Conservation (phyloP, 1,140 invertebrate genomes). For the Luehdorfia chinensis region DNA sequence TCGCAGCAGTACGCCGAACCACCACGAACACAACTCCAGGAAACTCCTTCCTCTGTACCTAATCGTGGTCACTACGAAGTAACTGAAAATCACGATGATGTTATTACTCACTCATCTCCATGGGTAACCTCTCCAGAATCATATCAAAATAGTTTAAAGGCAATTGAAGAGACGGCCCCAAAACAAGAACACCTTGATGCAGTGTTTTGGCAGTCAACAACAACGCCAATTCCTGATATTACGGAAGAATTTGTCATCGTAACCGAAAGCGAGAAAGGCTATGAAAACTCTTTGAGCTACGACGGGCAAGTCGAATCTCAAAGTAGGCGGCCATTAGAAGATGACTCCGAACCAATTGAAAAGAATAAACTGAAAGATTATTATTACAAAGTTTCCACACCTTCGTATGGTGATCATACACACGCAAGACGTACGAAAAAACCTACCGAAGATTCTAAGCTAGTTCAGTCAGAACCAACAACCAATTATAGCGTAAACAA, state of each 20-base stretch:
- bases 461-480: slow-evolving; percentile 29
- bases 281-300: slow-evolving; percentile 57
- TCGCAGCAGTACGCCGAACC: slow-evolving; percentile 48
- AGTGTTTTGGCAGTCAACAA: slow-evolving; percentile 33
- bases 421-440: slow-evolving; percentile 59
- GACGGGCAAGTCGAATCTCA: slow-evolving; percentile 57
- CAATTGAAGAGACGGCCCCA: slow-evolving; percentile 40
- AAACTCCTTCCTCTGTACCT: slow-evolving; percentile 30
- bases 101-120: slow-evolving; percentile 43
- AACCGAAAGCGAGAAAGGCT: slow-evolving; percentile 57
- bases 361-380: slow-evolving; percentile 67
- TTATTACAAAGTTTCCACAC: slow-evolving; percentile 66
- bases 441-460: slow-evolving; percentile 46
- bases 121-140: slow-evolving; percentile 46
- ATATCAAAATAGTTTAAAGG: slow-evolving; percentile 38
- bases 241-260: slow-evolving; percentile 62
- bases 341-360: slow-evolving; percentile 64
- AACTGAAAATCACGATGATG: slow-evolving; percentile 59
- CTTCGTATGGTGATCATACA: slow-evolving; percentile 43
- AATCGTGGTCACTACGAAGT: slow-evolving; percentile 65
- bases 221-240: slow-evolving; percentile 38
- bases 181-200: slow-evolving; percentile 36
- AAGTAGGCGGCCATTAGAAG: slow-evolving; percentile 59
- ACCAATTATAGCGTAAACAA: slow-evolving; percentile 32
- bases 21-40: slow-evolving; percentile 37